Evolutionary conservation across 2,797 vertebrate species (phyloP).

Genomic region (Gobionotothen gibberifrons): DNA sequence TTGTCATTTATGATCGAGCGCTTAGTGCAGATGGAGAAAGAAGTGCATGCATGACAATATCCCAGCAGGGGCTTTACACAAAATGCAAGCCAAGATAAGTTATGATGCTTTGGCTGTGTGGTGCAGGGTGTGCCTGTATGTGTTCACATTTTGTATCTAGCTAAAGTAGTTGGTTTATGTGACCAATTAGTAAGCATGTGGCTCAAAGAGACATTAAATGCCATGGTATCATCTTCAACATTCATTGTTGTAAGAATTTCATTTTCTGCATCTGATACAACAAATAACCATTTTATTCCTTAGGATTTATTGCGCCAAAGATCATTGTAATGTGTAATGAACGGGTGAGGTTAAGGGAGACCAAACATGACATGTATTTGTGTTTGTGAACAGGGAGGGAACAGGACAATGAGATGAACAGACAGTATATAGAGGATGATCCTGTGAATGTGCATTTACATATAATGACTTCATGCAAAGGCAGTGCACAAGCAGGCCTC

Average conservation of each 20-base stretch:
- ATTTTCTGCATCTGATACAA: background rate
- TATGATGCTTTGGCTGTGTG: constrained; percentile 18
- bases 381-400: constrained; percentile 8
- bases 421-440: background rate
- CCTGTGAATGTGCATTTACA: constrained; percentile 17
- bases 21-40: constrained; percentile 43
- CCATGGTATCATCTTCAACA: background rate
- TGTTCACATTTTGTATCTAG: background rate
- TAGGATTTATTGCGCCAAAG: background rate
- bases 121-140: constrained; percentile 1
- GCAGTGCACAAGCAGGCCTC: constrained; percentile 41
- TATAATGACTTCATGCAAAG: constrained; percentile 54
- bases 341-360: background rate
- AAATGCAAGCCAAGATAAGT: constrained; percentile 61
- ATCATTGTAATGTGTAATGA: background rate
- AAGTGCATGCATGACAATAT: constrained; percentile 74
- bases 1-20: constrained; percentile 23
- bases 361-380: constrained; percentile 15
- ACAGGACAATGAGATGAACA: constrained; percentile 14
- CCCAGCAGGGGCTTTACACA: constrained; percentile 48
- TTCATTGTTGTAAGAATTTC: background rate
- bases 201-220: background rate
- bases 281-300: background rate
- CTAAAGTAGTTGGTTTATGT: background rate
- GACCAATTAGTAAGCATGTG: background rate